Evolutionary conservation across 2,888 invertebrate species (phyloP).

Genomic region (Bellardia pandia): DNA sequence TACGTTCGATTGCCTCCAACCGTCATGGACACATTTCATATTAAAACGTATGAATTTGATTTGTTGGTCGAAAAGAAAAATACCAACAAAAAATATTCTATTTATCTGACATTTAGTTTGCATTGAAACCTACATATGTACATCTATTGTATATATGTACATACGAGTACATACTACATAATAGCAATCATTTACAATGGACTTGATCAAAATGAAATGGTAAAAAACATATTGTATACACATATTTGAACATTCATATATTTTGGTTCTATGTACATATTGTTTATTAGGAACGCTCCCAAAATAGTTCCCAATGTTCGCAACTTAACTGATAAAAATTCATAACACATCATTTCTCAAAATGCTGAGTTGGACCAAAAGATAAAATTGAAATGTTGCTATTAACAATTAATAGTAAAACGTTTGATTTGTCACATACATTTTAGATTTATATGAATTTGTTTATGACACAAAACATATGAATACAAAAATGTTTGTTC

Average conservation of each 20-base stretch:
- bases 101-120: not conserved
- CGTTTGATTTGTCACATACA: too few species aligned
- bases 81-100: constrained; percentile 10
- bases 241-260: too few species aligned
- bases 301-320: too few species aligned
- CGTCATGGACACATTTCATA: constrained; percentile 73
- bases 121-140: too few species aligned
- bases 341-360: too few species aligned
- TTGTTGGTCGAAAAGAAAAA: constrained; percentile 55
- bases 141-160: constrained; percentile 1
- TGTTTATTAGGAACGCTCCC: not conserved
- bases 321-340: too few species aligned
- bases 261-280: not conserved
- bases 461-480: too few species aligned
- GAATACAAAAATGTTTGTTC: too few species aligned
- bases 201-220: constrained; percentile 13
- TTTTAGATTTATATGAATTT: too few species aligned
- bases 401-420: too few species aligned
- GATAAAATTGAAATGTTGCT: too few species aligned
- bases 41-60: constrained; percentile 74
- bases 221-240: not conserved
- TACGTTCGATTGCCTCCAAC: constrained; percentile 73
- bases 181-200: constrained; percentile 24
- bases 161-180: not conserved
- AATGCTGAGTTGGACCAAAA: too few species aligned